Evolutionary conservation across 2,113 vertebrate species (phyloP).

Genomic region (Vulpes ferrilata): DNA sequence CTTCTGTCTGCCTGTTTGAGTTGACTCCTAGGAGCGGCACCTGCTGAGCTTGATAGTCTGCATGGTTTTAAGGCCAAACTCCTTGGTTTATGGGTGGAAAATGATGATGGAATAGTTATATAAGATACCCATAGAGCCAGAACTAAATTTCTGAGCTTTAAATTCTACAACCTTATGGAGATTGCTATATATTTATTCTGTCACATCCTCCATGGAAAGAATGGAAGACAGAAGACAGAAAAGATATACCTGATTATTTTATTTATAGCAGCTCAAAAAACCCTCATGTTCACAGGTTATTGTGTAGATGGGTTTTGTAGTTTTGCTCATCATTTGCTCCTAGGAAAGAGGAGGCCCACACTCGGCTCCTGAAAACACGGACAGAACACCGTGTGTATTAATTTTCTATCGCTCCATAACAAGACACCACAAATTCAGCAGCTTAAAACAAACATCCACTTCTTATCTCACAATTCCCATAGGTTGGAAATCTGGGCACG

Average conservation of each 20-base stretch:
- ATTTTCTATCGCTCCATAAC: not conserved
- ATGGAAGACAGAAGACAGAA: not conserved
- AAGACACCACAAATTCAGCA: not conserved
- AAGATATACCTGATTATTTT: slow-evolving; percentile 16
- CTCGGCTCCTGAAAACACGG: slow-evolving; percentile 22
- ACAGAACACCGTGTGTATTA: not conserved
- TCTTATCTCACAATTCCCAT: not conserved
- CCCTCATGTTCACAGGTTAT: not conserved
- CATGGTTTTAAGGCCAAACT: slow-evolving; percentile 27
- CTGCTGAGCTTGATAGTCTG: slow-evolving; percentile 37
- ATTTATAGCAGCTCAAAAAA: not conserved
- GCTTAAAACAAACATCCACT: not conserved
- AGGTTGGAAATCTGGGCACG: not conserved
- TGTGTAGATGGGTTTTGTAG: not conserved
- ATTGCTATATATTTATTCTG: not conserved
- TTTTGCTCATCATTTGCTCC: slow-evolving; percentile 21
- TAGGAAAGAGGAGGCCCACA: not conserved
- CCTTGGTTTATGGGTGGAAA: slow-evolving; percentile 24
- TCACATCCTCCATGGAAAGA: not conserved
- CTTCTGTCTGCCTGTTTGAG: not conserved
- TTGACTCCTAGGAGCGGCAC: not conserved
- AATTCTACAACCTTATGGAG: not conserved
- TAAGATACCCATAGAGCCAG: not conserved
- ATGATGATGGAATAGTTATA: slow-evolving; percentile 6
- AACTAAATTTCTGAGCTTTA: slow-evolving; percentile 45